A percentile compares a stretch with the other conserved stretches of the same genome.
Conservation (phyloP, 2,888 invertebrate species). For the Lumbricus terrestris region DNA sequence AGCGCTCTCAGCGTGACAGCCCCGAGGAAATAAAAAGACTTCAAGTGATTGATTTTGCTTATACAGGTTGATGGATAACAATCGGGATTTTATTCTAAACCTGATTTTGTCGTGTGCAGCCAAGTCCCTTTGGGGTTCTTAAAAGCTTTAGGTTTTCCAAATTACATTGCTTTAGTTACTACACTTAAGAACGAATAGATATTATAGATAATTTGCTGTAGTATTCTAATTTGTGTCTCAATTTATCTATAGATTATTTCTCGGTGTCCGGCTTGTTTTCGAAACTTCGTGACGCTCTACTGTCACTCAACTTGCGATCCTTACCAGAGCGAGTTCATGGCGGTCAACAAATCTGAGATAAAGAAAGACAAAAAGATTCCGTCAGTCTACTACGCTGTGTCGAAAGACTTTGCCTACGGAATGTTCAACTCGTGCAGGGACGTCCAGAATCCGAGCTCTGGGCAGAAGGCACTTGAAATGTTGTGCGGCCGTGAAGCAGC, state of each 20-base stretch:
- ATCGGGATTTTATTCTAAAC: background rate
- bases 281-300: slow-evolving; percentile 78
- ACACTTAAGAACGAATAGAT: background rate
- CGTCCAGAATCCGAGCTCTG: slow-evolving; percentile 78
- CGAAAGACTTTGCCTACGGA: slow-evolving; percentile 70
- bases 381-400: slow-evolving; percentile 70
- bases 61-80: too few species aligned
- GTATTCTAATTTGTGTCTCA: background rate
- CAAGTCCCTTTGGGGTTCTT: background rate
- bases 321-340: slow-evolving; percentile 72
- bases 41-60: too few species aligned
- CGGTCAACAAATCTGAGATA: slow-evolving; percentile 40
- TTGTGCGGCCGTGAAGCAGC: slow-evolving; percentile 79
- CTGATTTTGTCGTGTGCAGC: background rate
- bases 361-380: background rate
- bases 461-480: slow-evolving; percentile 71
- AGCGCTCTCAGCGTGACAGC: too few species aligned
- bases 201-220: background rate
- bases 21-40: too few species aligned
- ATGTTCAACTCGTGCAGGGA: slow-evolving; percentile 80
- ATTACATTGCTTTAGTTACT: slow-evolving; percentile 3
- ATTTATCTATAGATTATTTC: slow-evolving; percentile 66
- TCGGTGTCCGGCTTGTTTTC: slow-evolving; percentile 83
- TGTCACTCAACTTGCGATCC: slow-evolving; percentile 84
- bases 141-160: background rate